A percentile compares a stretch with the other conserved stretches of the same genome.
Evolutionary conservation across 2,888 invertebrate species (phyloP).

Genomic region (Tachystola acroxantha): DNA sequence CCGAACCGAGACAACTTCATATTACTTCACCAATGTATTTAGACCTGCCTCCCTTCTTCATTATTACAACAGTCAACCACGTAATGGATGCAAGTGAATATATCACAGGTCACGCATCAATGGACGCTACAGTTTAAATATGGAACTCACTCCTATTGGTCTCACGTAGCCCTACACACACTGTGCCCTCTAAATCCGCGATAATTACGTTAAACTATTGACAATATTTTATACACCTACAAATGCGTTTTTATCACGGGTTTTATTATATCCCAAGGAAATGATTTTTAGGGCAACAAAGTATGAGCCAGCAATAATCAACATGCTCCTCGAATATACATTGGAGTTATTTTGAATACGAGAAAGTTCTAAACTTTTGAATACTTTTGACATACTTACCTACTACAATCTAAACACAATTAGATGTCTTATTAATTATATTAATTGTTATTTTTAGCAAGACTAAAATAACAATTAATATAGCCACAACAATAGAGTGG

Average conservation of each 20-base stretch:
- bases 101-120: slow-evolving; percentile 27
- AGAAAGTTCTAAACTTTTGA: no score
- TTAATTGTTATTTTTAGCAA: no score
- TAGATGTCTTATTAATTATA: no score
- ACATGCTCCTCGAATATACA: no score
- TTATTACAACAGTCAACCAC: slow-evolving; percentile 12
- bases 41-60: slow-evolving; percentile 29
- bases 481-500: no score
- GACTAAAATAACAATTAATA: no score
- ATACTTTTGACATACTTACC: no score
- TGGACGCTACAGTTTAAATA: slow-evolving; percentile 48
- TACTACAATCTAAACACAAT: no score
- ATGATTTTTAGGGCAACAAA: slow-evolving; percentile 51
- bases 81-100: slow-evolving; percentile 20
- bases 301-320: slow-evolving; percentile 27
- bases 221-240: slow-evolving; percentile 48
- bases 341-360: slow-evolving; percentile 34
- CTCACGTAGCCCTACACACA: slow-evolving; percentile 26
- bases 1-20: slow-evolving; percentile 69
- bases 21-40: slow-evolving; percentile 39
- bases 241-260: slow-evolving; percentile 36
- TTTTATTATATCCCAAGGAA: slow-evolving; percentile 52
- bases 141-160: slow-evolving; percentile 48
- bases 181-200: slow-evolving; percentile 31
- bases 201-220: slow-evolving; percentile 54